phyloP scores from a whole-genome alignment of 1,140 invertebrate genomes.

The Cephus cinctus region DNA sequence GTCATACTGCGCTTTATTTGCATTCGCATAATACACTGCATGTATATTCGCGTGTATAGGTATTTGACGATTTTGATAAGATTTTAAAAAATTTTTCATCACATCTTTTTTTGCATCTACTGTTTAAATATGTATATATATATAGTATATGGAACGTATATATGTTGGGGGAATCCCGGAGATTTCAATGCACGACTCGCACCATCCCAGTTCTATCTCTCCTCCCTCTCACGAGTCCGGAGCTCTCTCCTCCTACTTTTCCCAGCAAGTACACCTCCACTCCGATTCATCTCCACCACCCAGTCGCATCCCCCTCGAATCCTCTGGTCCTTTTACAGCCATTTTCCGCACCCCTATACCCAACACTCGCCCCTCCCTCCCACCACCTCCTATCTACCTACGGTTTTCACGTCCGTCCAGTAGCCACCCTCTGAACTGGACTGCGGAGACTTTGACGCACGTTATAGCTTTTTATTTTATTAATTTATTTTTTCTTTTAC shows the following conservation, averaged over 20 bases:
- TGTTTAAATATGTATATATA: too few relatives aligned
- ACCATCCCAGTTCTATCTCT: constrained; percentile 21
- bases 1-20: too few relatives aligned
- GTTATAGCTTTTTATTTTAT: not conserved
- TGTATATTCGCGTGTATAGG: too few relatives aligned
- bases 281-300: constrained; percentile 21
- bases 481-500: too few relatives aligned
- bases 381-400: constrained; percentile 7
- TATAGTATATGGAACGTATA: too few relatives aligned
- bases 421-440: not conserved
- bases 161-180: constrained; percentile 41
- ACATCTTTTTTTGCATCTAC: too few relatives aligned
- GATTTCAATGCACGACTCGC: constrained; percentile 50
- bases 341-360: not conserved
- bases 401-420: constrained; percentile 11
- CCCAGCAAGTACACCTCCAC: too few relatives aligned
- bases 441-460: not conserved
- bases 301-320: constrained; percentile 17
- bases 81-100: too few relatives aligned
- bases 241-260: constrained; percentile 32
- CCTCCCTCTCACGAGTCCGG: constrained; percentile 31
- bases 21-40: too few relatives aligned
- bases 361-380: constrained; percentile 4
- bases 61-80: too few relatives aligned
- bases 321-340: constrained; percentile 18